Conservation (phyloP, 1,140 invertebrate species). For the Oreohelix idahoensis region DNA sequence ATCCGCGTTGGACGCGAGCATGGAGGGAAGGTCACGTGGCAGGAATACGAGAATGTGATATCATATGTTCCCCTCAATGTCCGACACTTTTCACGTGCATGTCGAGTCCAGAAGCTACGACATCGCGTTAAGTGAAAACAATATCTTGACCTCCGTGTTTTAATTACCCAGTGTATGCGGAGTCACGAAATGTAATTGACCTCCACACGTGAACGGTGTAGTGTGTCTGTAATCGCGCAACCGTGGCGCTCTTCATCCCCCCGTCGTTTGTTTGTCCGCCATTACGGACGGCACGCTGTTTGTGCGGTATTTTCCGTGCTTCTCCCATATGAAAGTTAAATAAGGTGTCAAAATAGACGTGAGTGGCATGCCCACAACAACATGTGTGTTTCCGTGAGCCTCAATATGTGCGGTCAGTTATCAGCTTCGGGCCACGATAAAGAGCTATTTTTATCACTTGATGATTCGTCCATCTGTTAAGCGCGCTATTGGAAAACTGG, state of each 20-base stretch:
- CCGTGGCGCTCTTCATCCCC: background rate
- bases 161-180: background rate
- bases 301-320: background rate
- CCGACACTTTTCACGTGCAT: background rate
- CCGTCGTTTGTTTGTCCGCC: background rate
- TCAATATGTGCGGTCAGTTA: background rate
- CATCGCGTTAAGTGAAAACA: background rate
- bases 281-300: background rate
- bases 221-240: background rate
- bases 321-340: background rate
- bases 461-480: no score
- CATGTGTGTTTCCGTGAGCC: background rate
- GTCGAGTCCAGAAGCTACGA: background rate
- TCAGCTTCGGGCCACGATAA: background rate
- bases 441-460: background rate
- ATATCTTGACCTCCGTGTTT: background rate
- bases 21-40: background rate
- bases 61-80: background rate
- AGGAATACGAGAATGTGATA: background rate
- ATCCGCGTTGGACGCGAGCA: no score
- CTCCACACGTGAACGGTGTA: background rate
- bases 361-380: background rate
- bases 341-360: background rate
- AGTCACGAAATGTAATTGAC: background rate
- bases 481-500: no score